phyloP scores from a whole-genome alignment of 37 sponge, comb jelly and placozoan species.

The Trichoplax adhaerens region DNA sequence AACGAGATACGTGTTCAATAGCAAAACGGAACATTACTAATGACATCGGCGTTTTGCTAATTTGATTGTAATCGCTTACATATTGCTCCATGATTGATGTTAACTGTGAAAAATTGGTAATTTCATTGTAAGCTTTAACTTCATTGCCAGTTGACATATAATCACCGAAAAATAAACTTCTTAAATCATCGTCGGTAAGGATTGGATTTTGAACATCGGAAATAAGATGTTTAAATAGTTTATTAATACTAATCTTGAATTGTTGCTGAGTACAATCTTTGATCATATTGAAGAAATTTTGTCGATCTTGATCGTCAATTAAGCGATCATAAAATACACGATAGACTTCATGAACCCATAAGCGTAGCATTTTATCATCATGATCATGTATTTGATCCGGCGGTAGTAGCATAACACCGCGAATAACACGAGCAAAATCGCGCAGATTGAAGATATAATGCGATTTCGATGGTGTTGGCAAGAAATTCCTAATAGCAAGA shows the following conservation, averaged over 20 bases:
- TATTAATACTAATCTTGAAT: slow-evolving; percentile 80
- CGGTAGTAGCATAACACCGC: slow-evolving; percentile 72
- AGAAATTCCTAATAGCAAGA: slow-evolving; percentile 60
- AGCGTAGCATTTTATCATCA: slow-evolving; percentile 71
- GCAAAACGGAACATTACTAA: slow-evolving; percentile 93
- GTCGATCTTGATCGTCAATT: slow-evolving; percentile 64
- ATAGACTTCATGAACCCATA: slow-evolving; percentile 95
- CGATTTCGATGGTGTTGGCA: slow-evolving; percentile 94
- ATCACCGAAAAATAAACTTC: slow-evolving; percentile 90
- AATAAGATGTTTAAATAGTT: slow-evolving; percentile 46
- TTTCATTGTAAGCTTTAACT: slow-evolving; percentile 60
- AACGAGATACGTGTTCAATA: slow-evolving; percentile 89
- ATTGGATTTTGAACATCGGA: neutral
- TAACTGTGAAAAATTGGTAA: slow-evolving; percentile 53
- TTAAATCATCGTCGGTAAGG: slow-evolving; percentile 50
- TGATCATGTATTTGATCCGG: slow-evolving; percentile 52
- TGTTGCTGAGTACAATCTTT: slow-evolving; percentile 42
- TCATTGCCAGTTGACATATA: slow-evolving; percentile 64
- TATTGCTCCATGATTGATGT: slow-evolving; percentile 60
- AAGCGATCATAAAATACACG: slow-evolving; percentile 92
- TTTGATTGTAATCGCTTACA: slow-evolving; percentile 78
- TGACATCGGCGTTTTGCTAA: slow-evolving; percentile 95
- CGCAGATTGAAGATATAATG: slow-evolving; percentile 96
- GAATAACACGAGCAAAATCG: slow-evolving; percentile 85
- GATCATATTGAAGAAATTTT: slow-evolving; percentile 77